Conservation (phyloP, 2,888 invertebrate genomes). For the Meteorus colon region DNA sequence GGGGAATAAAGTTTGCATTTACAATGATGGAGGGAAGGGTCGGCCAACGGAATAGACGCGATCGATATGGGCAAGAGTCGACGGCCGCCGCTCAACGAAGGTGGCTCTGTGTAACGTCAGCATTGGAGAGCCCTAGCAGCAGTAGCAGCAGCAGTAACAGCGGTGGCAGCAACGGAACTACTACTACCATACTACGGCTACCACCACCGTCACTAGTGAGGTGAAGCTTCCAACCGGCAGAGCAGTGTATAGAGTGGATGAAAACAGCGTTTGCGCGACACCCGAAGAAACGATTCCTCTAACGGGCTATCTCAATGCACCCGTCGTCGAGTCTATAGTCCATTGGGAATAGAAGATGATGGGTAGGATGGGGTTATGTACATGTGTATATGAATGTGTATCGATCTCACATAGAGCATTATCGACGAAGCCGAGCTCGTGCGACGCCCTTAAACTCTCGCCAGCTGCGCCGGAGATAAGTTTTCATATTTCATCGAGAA, state of each 20-base stretch:
- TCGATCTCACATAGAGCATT: conserved; percentile 44
- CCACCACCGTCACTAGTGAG: background rate
- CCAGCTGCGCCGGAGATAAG: conserved; percentile 60
- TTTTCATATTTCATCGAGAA: conserved; percentile 64
- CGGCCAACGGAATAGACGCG: conserved; percentile 21
- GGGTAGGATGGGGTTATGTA: background rate
- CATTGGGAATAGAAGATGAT: conserved; percentile 24
- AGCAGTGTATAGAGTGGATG: conserved; percentile 13
- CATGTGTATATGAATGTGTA: conserved; percentile 19
- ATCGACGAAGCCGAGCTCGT: conserved; percentile 44
- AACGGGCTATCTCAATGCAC: conserved; percentile 42
- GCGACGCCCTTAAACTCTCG: conserved; percentile 62
- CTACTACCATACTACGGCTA: background rate
- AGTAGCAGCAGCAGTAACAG: background rate
- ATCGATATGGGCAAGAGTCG: conserved; percentile 26
- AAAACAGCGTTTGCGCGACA: conserved; percentile 33
- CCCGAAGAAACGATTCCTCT: conserved; percentile 36
- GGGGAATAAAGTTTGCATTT: conserved; percentile 5
- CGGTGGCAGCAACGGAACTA: background rate
- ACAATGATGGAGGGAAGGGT: conserved; percentile 12
- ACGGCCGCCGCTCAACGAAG: background rate
- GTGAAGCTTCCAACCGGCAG: conserved; percentile 29
- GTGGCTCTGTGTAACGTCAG: conserved; percentile 19
- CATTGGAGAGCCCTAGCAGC: background rate
- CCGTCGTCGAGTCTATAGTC: conserved; percentile 48